phyloP scores from a whole-genome alignment of 2,888 invertebrate genomes.

The Torymus auratus region DNA sequence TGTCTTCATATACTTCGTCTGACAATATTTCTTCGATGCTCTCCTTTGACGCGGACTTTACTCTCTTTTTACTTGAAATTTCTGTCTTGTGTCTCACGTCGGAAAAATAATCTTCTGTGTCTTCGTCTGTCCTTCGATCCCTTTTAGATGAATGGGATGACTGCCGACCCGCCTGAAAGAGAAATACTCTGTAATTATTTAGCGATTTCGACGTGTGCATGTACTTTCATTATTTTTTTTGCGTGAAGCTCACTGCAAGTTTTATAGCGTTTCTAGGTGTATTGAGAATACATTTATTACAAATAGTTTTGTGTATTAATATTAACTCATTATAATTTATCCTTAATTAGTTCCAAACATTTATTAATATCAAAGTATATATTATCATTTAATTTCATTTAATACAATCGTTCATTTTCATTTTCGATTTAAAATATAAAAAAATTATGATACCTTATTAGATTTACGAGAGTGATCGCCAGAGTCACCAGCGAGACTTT shows the following conservation, averaged over 20 bases:
- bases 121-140: slow-evolving; percentile 38
- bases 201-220: no score
- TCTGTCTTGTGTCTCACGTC: slow-evolving; percentile 45
- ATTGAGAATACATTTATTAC: no score
- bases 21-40: slow-evolving; percentile 43
- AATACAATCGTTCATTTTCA: no score
- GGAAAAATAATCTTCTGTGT: slow-evolving; percentile 54
- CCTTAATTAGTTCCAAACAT: no score
- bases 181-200: no score
- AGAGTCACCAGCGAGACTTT: slow-evolving; percentile 50
- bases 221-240: no score
- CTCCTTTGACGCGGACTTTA: slow-evolving; percentile 47
- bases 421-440: neutral
- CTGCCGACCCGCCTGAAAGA: slow-evolving; percentile 2
- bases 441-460: slow-evolving; percentile 25
- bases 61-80: slow-evolving; percentile 43
- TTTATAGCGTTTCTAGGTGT: no score
- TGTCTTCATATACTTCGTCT: slow-evolving; percentile 42
- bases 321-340: no score
- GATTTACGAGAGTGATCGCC: slow-evolving; percentile 42
- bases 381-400: no score
- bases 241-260: no score
- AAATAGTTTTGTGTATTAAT: no score
- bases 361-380: no score
- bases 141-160: slow-evolving; percentile 38